Evolutionary conservation across 2,113 vertebrate genomes (phyloP).

Genomic region (Ploceus nigricollis): DNA sequence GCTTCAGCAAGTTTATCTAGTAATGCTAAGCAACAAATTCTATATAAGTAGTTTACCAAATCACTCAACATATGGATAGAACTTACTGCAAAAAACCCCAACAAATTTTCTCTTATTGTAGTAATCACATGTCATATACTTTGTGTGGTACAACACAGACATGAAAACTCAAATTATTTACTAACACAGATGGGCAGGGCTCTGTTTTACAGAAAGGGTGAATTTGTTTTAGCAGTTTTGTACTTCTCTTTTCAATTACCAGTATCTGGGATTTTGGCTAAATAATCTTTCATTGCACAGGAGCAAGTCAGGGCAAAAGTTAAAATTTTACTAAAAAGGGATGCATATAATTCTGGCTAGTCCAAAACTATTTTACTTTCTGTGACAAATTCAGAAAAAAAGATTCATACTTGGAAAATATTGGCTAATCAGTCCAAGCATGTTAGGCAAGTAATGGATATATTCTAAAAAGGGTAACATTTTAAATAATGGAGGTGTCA

Average conservation of each 20-base stretch:
- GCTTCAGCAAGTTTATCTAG: neutral
- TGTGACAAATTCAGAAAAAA: neutral
- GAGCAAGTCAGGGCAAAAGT: neutral
- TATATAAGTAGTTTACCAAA: neutral
- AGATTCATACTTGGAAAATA: neutral
- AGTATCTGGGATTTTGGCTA: neutral
- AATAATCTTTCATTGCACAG: neutral
- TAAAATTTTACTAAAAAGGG: neutral
- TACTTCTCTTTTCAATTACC: neutral
- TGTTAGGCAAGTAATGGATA: neutral
- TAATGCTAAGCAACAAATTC: neutral
- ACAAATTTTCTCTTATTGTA: neutral
- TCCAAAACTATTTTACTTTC: neutral
- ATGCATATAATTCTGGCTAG: neutral
- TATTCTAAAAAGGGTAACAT: fast-evolving
- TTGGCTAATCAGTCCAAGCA: neutral
- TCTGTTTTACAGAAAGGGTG: neutral
- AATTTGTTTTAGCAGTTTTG: neutral
- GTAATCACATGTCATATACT: neutral
- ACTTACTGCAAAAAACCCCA: neutral
- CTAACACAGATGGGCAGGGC: neutral
- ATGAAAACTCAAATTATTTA: neutral
- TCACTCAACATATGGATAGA: neutral
- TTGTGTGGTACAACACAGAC: neutral
- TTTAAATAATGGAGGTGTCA: neutral